phyloP scores from a whole-genome alignment of 2,888 invertebrate genomes.

The Eurois occulta region DNA sequence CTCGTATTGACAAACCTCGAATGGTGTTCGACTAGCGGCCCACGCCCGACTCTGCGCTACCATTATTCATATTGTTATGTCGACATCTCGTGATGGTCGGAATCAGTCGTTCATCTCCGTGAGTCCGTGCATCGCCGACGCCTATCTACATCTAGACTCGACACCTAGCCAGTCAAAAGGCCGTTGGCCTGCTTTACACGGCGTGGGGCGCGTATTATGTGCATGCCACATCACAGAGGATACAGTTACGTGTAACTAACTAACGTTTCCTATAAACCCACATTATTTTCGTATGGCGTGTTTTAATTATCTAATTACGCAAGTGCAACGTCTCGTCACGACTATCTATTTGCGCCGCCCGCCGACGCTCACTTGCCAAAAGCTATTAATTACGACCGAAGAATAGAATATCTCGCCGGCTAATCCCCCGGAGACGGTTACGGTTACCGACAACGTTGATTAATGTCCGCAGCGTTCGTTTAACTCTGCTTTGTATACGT shows the following conservation, averaged over 20 bases:
- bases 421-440: conserved; percentile 89
- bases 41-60: conserved; percentile 68
- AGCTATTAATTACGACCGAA: conserved; percentile 89
- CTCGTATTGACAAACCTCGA: conserved; percentile 66
- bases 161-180: conserved; percentile 79
- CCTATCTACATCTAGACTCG: conserved; percentile 73
- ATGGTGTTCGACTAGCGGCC: conserved; percentile 57
- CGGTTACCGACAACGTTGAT: conserved; percentile 89
- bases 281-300: conserved; percentile 81
- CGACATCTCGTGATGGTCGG: conserved; percentile 69
- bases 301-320: conserved; percentile 86
- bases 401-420: conserved; percentile 89
- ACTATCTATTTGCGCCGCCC: conserved; percentile 82
- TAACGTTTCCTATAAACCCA: conserved; percentile 79
- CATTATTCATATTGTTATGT: conserved; percentile 76
- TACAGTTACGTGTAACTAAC: conserved; percentile 80
- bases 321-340: conserved; percentile 83
- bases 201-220: conserved; percentile 84
- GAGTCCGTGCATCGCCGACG: conserved; percentile 70
- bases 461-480: conserved; percentile 87
- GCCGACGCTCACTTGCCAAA: conserved; percentile 88
- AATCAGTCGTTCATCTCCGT: conserved; percentile 73
- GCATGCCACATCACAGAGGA: conserved; percentile 77
- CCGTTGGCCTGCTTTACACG: conserved; percentile 83
- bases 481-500: conserved; percentile 85